phyloP scores from a whole-genome alignment of 2,888 invertebrate genomes.

The Xestia xanthographa region DNA sequence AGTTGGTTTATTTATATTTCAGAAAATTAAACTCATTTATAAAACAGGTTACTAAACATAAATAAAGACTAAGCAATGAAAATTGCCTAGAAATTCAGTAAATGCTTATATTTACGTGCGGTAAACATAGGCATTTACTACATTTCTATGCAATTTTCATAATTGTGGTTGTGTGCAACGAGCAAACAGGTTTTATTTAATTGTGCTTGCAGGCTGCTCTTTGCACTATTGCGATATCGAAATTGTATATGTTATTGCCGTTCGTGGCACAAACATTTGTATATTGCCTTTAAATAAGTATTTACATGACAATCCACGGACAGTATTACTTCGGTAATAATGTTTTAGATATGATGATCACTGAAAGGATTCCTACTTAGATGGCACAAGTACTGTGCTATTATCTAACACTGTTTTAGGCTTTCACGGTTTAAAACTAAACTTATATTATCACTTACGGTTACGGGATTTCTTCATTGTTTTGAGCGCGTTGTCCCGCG shows the following conservation, averaged over 20 bases:
- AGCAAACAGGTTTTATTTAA: constrained; percentile 45
- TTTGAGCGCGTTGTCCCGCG: no score
- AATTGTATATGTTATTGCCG: constrained; percentile 51
- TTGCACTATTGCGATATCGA: constrained; percentile 57
- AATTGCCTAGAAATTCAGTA: constrained; percentile 23
- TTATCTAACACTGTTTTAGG: no score
- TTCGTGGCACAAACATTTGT: constrained; percentile 29
- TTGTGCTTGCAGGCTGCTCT: constrained; percentile 37
- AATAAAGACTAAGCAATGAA: constrained; percentile 7
- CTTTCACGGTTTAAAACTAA: no score
- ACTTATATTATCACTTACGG: no score
- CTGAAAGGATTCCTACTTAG: not conserved
- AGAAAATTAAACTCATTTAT: not conserved
- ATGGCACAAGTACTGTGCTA: no score
- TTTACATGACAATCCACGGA: constrained; percentile 2
- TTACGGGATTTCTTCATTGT: no score
- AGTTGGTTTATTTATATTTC: not conserved
- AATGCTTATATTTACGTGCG: constrained; percentile 28
- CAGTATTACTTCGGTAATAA: not conserved
- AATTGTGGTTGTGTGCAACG: constrained; percentile 37
- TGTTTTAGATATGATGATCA: not conserved
- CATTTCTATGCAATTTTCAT: constrained; percentile 49
- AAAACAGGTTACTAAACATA: not conserved
- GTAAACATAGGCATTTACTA: constrained; percentile 25
- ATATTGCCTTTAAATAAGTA: constrained; percentile 22